Conservation (phyloP, 2,888 invertebrate genomes). For the Notodromas monacha region DNA sequence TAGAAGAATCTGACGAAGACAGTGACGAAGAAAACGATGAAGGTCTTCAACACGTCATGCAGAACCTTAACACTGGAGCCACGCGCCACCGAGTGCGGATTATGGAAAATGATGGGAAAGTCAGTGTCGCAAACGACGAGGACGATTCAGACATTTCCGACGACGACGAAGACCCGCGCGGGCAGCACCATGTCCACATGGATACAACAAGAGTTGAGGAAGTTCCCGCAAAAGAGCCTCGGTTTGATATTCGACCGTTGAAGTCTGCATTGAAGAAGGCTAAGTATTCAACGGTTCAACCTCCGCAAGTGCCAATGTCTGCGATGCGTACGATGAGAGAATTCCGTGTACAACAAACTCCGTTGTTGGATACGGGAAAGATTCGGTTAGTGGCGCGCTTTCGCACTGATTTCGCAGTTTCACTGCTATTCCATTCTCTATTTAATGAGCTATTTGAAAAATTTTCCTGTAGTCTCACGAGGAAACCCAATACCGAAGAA, state of each 20-base stretch:
- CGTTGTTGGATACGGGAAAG: background rate
- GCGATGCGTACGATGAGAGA: background rate
- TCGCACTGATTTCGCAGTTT: too few relatives aligned
- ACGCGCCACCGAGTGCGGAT: too few relatives aligned
- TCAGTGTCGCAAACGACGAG: too few relatives aligned
- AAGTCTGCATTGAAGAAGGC: slow-evolving; percentile 60
- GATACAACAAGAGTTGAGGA: slow-evolving; percentile 60
- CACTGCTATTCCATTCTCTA: too few relatives aligned
- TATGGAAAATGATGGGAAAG: too few relatives aligned
- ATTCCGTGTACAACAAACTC: background rate
- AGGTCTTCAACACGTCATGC: slow-evolving; percentile 8
- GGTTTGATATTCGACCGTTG: slow-evolving; percentile 58
- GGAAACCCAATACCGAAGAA: too few relatives aligned
- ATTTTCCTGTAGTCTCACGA: too few relatives aligned
- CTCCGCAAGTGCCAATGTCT: background rate
- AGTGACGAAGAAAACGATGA: slow-evolving; percentile 16
- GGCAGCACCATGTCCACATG: slow-evolving; percentile 9
- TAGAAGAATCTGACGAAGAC: background rate
- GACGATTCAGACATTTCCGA: too few relatives aligned
- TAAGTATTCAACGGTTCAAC: slow-evolving; percentile 6
- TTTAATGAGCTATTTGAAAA: too few relatives aligned
- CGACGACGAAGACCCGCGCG: too few relatives aligned
- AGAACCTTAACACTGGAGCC: too few relatives aligned
- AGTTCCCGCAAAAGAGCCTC: slow-evolving; percentile 69
- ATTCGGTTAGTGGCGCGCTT: too few relatives aligned